Conservation (phyloP, 2,888 invertebrate genomes). For the Epinotia brunnichana region DNA sequence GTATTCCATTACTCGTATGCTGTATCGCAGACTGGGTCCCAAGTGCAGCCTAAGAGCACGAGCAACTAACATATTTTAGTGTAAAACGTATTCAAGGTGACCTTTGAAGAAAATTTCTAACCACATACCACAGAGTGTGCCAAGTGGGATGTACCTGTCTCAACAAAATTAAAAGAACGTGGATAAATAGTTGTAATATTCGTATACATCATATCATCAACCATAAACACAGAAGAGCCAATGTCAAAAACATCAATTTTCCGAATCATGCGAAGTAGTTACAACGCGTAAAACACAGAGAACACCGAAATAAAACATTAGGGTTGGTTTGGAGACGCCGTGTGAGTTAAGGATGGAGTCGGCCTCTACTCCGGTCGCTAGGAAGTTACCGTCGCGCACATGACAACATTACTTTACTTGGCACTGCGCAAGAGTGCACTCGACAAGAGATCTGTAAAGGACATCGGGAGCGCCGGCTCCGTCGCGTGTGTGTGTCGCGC, state of each 20-base stretch:
- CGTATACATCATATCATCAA: conserved; percentile 65
- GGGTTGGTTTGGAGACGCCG: conserved; percentile 64
- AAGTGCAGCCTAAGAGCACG: conserved; percentile 54
- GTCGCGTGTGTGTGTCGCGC: conserved; percentile 78
- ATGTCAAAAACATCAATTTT: conserved; percentile 69
- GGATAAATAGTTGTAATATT: conserved; percentile 64
- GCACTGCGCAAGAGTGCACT: conserved; percentile 46
- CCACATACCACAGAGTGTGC: conserved; percentile 79
- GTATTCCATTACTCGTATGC: conserved; percentile 50
- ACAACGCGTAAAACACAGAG: conserved; percentile 76
- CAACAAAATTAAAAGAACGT: conserved; percentile 63
- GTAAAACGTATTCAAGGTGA: conserved; percentile 54
- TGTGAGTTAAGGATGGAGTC: conserved; percentile 70
- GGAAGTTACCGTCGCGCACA: conserved; percentile 30
- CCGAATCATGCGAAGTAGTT: conserved; percentile 79
- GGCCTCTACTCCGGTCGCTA: conserved; percentile 51
- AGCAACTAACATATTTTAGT: conserved; percentile 57
- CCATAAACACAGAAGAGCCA: conserved; percentile 59
- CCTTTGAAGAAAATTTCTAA: conserved; percentile 61
- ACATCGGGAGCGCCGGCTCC: conserved; percentile 78
- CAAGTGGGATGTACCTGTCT: conserved; percentile 80
- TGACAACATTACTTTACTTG: conserved; percentile 33
- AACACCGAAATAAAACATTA: conserved; percentile 72
- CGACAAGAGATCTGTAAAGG: conserved; percentile 60
- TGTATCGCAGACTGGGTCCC: conserved; percentile 48